Percentiles rank a stretch among this genome's conserved stretches.
phyloP scores from a whole-genome alignment of 2,113 vertebrate species.

The Ochotona princeps region DNA sequence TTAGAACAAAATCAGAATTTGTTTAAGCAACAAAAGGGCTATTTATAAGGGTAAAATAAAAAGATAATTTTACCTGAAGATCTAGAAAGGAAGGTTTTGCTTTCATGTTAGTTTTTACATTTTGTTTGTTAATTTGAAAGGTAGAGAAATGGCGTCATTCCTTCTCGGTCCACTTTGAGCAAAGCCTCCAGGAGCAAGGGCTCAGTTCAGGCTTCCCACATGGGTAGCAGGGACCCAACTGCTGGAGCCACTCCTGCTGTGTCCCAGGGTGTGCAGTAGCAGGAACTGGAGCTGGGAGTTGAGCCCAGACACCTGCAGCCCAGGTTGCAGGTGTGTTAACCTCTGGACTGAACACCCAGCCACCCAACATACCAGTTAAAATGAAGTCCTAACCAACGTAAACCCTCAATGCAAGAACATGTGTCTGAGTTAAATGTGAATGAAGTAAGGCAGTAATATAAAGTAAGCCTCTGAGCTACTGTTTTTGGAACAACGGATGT shows the following conservation, averaged over 20 bases:
- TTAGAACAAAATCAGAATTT: slow-evolving; percentile 26
- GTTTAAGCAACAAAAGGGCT: not conserved
- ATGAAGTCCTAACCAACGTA: slow-evolving; percentile 38
- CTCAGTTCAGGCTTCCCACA: no score
- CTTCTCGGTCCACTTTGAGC: no score
- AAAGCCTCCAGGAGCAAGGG: no score
- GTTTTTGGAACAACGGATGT: not conserved
- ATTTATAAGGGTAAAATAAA: slow-evolving; percentile 54
- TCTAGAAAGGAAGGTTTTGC: not conserved
- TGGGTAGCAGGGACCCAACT: no score
- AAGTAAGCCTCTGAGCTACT: not conserved
- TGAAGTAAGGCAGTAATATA: slow-evolving; percentile 8
- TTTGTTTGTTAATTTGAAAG: no score
- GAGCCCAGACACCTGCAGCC: no score
- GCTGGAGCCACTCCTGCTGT: no score
- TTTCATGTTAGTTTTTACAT: not conserved
- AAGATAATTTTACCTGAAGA: not conserved
- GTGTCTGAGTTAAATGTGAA: slow-evolving; percentile 26
- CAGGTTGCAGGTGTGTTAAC: no score
- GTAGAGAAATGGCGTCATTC: no score
- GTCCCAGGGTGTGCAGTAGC: no score
- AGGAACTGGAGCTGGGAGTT: no score
- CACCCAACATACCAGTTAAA: not conserved
- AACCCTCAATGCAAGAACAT: slow-evolving; percentile 29
- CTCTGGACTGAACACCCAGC: no score